A percentile compares a stretch with the other conserved stretches of the same genome.
These are phyloP conservation scores for Meles meles DNA, from an alignment of 2,113 vertebrate genomes.

Conservation along the genomic window DNA sequence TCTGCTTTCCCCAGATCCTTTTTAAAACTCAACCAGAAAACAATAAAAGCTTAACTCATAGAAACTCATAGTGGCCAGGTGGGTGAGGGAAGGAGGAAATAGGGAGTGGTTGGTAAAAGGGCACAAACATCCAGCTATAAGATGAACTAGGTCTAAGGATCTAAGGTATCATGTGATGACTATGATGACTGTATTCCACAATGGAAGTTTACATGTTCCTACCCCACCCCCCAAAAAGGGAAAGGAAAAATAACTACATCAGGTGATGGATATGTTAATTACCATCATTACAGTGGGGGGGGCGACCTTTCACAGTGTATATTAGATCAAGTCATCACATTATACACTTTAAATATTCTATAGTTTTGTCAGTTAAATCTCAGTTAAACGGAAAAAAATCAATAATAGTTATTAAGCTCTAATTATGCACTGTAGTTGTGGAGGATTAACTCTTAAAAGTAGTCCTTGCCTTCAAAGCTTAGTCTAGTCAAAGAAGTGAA, in stretches of 20 bases:
- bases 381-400: neutral
- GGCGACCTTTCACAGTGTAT: neutral
- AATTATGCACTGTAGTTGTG: neutral
- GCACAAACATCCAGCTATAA: neutral
- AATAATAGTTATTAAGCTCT: neutral
- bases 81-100: neutral
- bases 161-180: neutral
- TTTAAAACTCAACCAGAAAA: neutral
- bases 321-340: neutral
- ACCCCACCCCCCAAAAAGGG: neutral
- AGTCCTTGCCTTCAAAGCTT: neutral
- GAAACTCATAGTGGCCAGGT: neutral
- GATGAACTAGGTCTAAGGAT: neutral
- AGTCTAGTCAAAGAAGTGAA: neutral
- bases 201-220: neutral
- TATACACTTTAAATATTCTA: neutral
- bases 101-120: neutral
- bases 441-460: neutral
- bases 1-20: neutral
- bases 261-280: neutral
- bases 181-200: neutral
- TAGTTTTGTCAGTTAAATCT: neutral
- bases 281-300: too few species aligned
- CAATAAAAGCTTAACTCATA: neutral
- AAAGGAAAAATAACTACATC: neutral